These are phyloP conservation scores for Empis livida DNA, from an alignment of 2,888 invertebrate species.

Conservation along the genomic window DNA sequence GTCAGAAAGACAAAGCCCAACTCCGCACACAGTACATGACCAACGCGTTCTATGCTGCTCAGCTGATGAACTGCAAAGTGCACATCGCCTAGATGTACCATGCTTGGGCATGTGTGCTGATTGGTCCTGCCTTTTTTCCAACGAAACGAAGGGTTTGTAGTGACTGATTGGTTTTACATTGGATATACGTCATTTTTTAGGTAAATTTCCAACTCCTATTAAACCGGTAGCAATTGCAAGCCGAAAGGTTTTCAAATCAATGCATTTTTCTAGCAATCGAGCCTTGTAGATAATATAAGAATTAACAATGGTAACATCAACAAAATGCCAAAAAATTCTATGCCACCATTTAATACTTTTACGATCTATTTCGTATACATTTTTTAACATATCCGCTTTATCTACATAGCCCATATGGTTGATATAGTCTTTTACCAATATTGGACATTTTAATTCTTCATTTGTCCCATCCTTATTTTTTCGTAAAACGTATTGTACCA, in stretches of 20 bases:
- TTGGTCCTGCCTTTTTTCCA: not conserved
- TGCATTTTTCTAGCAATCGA: not conserved
- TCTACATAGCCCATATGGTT: slow-evolving; percentile 7
- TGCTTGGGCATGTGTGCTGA: not conserved
- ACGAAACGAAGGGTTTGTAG: too few species aligned
- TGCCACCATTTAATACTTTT: slow-evolving; percentile 6
- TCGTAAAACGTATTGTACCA: not conserved
- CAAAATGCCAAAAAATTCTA: slow-evolving; percentile 5
- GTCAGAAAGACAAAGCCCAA: too few species aligned
- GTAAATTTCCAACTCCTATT: not conserved
- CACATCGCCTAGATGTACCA: not conserved
- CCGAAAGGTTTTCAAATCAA: not conserved
- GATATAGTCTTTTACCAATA: slow-evolving; percentile 3
- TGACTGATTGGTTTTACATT: too few species aligned
- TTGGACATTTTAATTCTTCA: slow-evolving; percentile 1
- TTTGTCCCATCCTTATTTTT: slow-evolving; percentile 3
- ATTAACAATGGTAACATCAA: not conserved
- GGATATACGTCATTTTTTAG: not conserved
- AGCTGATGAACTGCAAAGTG: not conserved
- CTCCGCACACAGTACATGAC: too few species aligned
- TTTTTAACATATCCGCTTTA: slow-evolving; percentile 5
- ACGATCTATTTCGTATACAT: slow-evolving; percentile 4
- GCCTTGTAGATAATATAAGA: not conserved
- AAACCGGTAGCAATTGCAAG: not conserved
- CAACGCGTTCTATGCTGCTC: too few species aligned